Evolutionary conservation across 2,113 vertebrate genomes (phyloP), one percentile per base, ranked within the genome.

Genomic region (Ploceus nigricollis): DNA sequence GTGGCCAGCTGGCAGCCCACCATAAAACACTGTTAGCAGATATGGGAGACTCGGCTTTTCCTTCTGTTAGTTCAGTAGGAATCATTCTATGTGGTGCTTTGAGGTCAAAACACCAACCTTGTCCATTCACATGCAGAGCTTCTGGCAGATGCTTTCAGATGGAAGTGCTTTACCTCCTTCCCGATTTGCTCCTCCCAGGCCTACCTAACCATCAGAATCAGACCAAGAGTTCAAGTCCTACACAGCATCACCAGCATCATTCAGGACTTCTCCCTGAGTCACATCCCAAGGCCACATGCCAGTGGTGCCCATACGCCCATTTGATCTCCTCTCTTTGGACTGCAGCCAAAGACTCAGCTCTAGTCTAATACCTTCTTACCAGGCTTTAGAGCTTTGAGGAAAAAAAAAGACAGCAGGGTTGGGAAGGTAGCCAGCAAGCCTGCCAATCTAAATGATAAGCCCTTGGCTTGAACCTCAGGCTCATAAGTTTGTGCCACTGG

Each of bases 321-420:
- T 48, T 89, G 85, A 97, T 79, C 82, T 95, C 64, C 42, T 85
- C 72, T 93, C 84, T 89, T 79, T 93, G 72, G 82, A 68, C 65
- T 66, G 57, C 82, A 96, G 91, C 76, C 93, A 95, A 54, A 89
- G 79, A 92, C 78, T 69, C 82, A 66, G 84, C 69, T 92, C 93
- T 63, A 85, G 61, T 33, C 76, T 92, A 96, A 96, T 85, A 94
- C 37, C 94, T 88, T 94, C 95, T 96, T 90, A 93, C 81, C 80
- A 94, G 68, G 61, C 79, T 91, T 88, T 72, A 89, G 85, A 84
- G 69, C 53, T 94, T 86, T 75, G 44, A 89, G 51, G 13, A 70
- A 85, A 5, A 57, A 81, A 90, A 93, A 22, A 77, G 77, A 71
- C 76, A 91, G 72, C 82, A 94, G 69, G 82, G 35, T 45, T 89